Evolutionary conservation across 2,888 invertebrate species (phyloP).

Genomic region (Gryllus longicercus): DNA sequence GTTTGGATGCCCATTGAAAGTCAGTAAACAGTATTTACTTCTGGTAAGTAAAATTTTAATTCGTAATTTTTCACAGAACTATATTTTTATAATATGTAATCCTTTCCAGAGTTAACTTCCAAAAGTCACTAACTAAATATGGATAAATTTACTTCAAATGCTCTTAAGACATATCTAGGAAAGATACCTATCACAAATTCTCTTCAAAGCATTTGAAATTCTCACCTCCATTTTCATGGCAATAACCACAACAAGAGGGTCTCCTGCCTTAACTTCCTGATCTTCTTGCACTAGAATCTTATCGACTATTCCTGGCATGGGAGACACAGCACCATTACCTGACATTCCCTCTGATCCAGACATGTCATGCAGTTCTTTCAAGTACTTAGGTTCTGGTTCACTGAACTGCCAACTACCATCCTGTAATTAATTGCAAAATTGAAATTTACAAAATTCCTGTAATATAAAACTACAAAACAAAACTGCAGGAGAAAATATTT

Average conservation of each 20-base stretch:
- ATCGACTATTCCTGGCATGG: slow-evolving; percentile 95
- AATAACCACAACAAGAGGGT: slow-evolving; percentile 87
- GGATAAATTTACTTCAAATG: no score
- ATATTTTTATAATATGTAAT: neutral
- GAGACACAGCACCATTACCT: slow-evolving; percentile 69
- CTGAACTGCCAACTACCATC: slow-evolving; percentile 62
- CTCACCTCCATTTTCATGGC: slow-evolving; percentile 99
- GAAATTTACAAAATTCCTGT: no score
- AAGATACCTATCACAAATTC: no score
- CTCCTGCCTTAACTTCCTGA: slow-evolving; percentile 78
- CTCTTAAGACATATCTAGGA: no score
- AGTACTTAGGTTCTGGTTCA: slow-evolving; percentile 59
- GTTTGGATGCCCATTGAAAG: no score
- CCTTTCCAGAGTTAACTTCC: neutral
- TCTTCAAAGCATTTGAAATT: slow-evolving; percentile 3
- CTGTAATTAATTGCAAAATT: no score
- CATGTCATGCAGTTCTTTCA: slow-evolving; percentile 44
- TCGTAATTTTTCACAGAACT: neutral
- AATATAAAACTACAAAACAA: no score
- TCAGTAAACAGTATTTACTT: no score
- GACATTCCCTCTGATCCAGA: slow-evolving; percentile 42
- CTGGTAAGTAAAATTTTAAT: neutral
- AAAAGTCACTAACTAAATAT: neutral
- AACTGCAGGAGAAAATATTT: no score
- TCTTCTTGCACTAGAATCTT: slow-evolving; percentile 81